Conservation (phyloP, 2,113 vertebrate species). For the Procapra przewalskii region DNA sequence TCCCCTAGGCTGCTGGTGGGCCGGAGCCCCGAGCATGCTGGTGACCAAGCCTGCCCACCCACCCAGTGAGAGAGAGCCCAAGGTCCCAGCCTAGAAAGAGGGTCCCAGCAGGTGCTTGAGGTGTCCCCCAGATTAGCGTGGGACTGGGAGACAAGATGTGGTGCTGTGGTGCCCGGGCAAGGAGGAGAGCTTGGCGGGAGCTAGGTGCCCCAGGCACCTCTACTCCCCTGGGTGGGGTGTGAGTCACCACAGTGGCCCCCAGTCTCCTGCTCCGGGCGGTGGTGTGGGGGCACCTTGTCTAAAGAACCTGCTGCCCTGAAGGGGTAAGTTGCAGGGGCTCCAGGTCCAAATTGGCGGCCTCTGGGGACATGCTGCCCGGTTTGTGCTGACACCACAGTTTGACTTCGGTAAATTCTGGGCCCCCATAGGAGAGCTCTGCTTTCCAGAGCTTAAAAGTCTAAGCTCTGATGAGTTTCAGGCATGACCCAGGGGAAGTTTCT, state of each 20-base stretch:
- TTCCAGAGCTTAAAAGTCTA: neutral
- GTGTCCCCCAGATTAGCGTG: neutral
- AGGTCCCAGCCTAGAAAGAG: neutral
- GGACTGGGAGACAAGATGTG: neutral
- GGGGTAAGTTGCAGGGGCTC: neutral
- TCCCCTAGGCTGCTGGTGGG: rapidly evolving
- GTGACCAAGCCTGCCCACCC: neutral
- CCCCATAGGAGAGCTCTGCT: neutral
- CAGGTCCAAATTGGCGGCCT: neutral
- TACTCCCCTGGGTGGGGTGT: neutral
- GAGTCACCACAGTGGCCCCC: neutral
- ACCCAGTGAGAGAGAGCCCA: neutral
- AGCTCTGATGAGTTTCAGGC: neutral
- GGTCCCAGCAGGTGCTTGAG: neutral
- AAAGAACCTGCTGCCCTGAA: neutral
- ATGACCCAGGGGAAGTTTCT: neutral
- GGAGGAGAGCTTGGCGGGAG: neutral
- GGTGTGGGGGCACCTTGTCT: rapidly evolving
- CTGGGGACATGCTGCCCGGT: neutral
- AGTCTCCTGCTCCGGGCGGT: neutral
- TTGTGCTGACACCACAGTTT: neutral
- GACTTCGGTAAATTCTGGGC: neutral
- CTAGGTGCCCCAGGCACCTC: neutral
- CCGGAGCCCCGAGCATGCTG: rapidly evolving
- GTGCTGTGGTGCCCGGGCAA: neutral